Conservation (phyloP, 2,113 vertebrate species). For the Columba janthina region DNA sequence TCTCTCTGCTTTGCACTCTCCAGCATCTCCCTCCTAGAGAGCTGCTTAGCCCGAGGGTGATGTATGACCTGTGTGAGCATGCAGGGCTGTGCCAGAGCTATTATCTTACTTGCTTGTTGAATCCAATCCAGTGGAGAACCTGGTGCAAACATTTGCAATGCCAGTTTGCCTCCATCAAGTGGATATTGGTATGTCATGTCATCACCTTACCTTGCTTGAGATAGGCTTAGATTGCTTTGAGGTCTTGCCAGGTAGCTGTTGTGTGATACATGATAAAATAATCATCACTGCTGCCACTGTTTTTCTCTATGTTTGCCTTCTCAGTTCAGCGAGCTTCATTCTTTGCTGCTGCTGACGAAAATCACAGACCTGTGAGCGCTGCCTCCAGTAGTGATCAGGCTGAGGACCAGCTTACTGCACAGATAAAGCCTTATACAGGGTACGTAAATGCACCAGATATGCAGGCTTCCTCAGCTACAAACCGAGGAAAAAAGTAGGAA, state of each 20-base stretch:
- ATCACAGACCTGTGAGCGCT: slow-evolving; percentile 81
- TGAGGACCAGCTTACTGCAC: slow-evolving; percentile 84
- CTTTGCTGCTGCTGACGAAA: slow-evolving; percentile 87
- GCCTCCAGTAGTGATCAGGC: slow-evolving; percentile 84
- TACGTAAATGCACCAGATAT: slow-evolving; percentile 46
- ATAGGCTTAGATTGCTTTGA: neutral
- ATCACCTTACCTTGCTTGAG: neutral
- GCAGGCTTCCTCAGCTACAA: neutral
- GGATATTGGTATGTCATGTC: neutral
- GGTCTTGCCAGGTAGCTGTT: neutral
- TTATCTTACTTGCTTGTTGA: neutral
- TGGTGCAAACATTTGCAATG: neutral
- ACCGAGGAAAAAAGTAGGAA: neutral
- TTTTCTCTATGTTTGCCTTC: neutral
- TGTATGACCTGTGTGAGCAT: neutral
- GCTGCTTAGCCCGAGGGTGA: neutral
- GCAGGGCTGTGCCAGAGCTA: neutral
- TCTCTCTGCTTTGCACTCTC: neutral
- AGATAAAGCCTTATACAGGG: slow-evolving; percentile 85
- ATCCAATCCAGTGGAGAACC: neutral
- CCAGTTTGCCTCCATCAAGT: neutral
- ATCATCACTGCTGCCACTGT: neutral
- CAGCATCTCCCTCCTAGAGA: neutral
- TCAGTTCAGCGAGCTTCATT: slow-evolving; percentile 91
- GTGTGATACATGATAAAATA: neutral